Evolutionary conservation across 1,140 invertebrate species (phyloP).

Genomic region (Zaprionus camerounensis): DNA sequence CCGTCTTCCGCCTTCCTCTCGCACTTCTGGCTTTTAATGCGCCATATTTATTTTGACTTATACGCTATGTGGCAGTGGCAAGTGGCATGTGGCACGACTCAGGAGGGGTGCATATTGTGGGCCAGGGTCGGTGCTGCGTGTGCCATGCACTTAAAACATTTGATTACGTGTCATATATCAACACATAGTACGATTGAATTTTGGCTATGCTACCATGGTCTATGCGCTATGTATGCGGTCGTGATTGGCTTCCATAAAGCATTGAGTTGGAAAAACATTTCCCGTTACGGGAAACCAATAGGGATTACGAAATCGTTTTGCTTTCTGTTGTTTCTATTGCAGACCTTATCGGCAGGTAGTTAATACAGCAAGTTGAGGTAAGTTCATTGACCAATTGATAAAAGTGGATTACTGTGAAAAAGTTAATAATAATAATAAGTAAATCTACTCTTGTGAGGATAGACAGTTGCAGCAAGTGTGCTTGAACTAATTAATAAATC

Average conservation of each 20-base stretch:
- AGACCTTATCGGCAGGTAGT: background rate
- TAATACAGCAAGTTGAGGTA: background rate
- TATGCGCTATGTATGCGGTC: slow-evolving; percentile 28
- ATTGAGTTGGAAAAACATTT: background rate
- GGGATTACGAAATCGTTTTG: background rate
- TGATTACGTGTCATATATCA: slow-evolving; percentile 82
- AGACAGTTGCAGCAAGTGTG: too few relatives aligned
- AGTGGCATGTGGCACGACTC: slow-evolving; percentile 2
- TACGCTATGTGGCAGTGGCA: slow-evolving; percentile 10
- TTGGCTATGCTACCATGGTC: slow-evolving; percentile 36
- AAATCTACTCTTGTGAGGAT: too few relatives aligned
- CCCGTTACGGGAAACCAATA: background rate
- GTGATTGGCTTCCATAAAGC: slow-evolving; percentile 62
- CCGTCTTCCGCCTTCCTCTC: slow-evolving; percentile 1
- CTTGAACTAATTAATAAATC: too few relatives aligned
- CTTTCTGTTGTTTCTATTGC: background rate
- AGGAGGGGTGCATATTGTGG: slow-evolving; percentile 18
- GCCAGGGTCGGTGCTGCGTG: slow-evolving; percentile 56
- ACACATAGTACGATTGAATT: slow-evolving; percentile 77
- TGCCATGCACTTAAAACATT: slow-evolving; percentile 76
- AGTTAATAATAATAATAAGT: too few relatives aligned
- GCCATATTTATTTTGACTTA: slow-evolving; percentile 52
- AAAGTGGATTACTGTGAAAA: background rate
- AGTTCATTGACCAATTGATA: background rate
- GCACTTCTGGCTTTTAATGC: slow-evolving; percentile 44